Conservation (phyloP, 2,797 vertebrate species). For the Erithacus rubecula region DNA sequence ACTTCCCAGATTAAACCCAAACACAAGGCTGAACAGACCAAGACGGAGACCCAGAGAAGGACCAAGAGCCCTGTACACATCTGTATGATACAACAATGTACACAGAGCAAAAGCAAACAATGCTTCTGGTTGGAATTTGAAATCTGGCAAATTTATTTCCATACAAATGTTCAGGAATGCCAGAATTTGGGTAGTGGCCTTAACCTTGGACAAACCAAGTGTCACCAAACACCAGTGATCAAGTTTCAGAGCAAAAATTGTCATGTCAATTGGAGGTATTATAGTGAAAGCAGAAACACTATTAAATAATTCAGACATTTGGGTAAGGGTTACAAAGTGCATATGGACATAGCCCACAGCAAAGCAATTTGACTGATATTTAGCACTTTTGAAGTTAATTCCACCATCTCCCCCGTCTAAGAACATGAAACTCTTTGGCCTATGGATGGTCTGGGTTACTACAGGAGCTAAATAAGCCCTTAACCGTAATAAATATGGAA, state of each 20-base stretch:
- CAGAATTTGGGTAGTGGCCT: not conserved
- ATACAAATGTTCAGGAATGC: not conserved
- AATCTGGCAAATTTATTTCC: not conserved
- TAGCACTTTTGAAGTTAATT: not conserved
- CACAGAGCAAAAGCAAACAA: not conserved
- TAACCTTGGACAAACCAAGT: not conserved
- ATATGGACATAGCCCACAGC: not conserved
- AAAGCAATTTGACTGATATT: not conserved
- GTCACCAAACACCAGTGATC: not conserved
- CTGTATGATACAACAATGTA: accelerated
- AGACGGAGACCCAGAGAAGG: not conserved
- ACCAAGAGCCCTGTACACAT: not conserved
- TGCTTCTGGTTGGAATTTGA: not conserved
- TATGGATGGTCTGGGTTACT: not conserved
- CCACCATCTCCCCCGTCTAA: not conserved
- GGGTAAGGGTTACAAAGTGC: not conserved
- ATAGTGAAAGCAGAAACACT: not conserved
- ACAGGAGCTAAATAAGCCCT: not conserved
- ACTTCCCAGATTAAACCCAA: not conserved
- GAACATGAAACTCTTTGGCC: not conserved
- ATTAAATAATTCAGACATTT: not conserved
- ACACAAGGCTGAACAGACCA: not conserved
- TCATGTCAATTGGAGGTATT: not conserved
- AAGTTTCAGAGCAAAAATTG: not conserved
- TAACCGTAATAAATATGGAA: not conserved